Conservation (phyloP, 64 coral and sea anemone species). For the Pachyseris speciosa region DNA sequence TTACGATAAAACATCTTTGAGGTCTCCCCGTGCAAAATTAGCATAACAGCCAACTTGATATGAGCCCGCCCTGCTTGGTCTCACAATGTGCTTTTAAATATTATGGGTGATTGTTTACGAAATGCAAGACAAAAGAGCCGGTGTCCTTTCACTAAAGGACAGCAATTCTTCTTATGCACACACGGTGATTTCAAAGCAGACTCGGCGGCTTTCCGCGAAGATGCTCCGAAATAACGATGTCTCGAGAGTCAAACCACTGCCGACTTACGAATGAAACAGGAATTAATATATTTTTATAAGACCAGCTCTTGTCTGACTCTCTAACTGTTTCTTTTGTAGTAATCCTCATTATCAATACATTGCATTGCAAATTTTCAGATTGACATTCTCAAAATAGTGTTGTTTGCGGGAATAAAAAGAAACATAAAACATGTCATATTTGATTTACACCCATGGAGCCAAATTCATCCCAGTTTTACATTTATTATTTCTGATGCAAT, state of each 20-base stretch:
- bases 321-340: slow-evolving; percentile 26
- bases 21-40: background rate
- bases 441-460: background rate
- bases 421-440: background rate
- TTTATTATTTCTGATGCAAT: background rate
- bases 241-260: background rate
- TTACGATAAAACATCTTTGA: background rate
- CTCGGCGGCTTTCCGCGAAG: background rate
- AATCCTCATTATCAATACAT: slow-evolving; percentile 17
- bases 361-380: background rate
- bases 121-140: slow-evolving; percentile 48
- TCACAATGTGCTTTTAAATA: slow-evolving; percentile 58
- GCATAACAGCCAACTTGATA: slow-evolving; percentile 29
- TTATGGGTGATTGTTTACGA: slow-evolving; percentile 46
- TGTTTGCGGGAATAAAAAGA: background rate
- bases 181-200: background rate
- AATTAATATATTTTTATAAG: background rate
- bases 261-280: background rate
- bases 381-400: background rate
- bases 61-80: background rate
- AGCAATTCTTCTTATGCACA: background rate
- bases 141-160: slow-evolving; percentile 14
- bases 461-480: background rate
- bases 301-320: background rate
- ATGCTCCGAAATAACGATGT: background rate